Conservation (phyloP, 2,113 vertebrate genomes). For the Lepidothrix coronata region DNA sequence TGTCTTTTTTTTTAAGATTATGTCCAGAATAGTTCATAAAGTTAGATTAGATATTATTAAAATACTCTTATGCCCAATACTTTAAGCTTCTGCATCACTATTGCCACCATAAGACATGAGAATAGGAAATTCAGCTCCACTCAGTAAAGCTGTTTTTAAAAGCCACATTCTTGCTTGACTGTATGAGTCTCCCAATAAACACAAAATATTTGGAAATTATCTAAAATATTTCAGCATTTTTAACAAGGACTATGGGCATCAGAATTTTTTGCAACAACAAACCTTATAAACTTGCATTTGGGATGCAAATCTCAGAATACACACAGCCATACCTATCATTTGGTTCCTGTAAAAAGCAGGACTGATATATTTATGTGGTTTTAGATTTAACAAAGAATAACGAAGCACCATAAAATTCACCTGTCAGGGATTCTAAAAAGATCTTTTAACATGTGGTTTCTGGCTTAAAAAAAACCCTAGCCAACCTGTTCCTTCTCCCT, state of each 20-base stretch:
- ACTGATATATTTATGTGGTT: background rate
- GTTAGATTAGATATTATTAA: background rate
- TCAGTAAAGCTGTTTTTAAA: background rate
- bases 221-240: background rate
- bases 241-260: accelerated
- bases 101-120: background rate
- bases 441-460: background rate
- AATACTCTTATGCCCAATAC: constrained; percentile 27
- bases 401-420: background rate
- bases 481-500: background rate
- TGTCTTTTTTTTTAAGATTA: background rate
- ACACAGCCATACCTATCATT: background rate
- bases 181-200: background rate
- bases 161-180: background rate
- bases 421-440: background rate
- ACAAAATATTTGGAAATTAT: background rate
- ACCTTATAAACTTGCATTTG: background rate
- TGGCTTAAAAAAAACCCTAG: background rate
- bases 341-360: background rate
- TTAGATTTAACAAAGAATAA: background rate
- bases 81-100: constrained; percentile 28
- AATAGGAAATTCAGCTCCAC: background rate
- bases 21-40: background rate
- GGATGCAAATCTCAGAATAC: background rate
- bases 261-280: background rate